Conservation (phyloP, 53 echinoderm and acorn worm species). For the Echinometra lucunter region DNA sequence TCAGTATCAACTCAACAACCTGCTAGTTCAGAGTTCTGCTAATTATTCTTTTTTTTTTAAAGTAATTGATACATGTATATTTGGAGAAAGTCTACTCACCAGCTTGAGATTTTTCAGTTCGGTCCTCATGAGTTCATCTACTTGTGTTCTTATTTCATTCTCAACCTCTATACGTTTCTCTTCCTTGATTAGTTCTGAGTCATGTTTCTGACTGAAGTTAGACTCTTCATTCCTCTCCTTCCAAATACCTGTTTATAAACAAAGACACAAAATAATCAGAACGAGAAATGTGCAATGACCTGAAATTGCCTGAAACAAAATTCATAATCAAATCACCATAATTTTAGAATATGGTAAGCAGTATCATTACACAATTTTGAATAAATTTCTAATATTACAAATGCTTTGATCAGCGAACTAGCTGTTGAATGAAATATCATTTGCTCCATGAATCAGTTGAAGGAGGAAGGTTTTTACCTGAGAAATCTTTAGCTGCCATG, state of each 20-base stretch:
- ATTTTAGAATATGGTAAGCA: background rate
- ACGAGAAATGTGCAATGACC: background rate
- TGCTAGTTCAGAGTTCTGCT: background rate
- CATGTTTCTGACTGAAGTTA: constrained; percentile 99
- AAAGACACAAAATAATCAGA: background rate
- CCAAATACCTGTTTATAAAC: constrained; percentile 82
- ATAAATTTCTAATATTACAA: background rate
- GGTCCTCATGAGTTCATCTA: constrained; percentile 97
- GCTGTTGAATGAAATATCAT: no score
- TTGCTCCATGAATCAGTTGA: background rate
- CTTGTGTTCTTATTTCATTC: constrained; percentile 90
- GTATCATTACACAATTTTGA: no score
- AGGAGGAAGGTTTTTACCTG: constrained; percentile 68
- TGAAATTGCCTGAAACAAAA: background rate
- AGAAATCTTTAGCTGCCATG: constrained; percentile 80
- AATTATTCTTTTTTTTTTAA: no score
- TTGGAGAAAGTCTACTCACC: constrained; percentile 72
- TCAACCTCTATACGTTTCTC: constrained; percentile 95
- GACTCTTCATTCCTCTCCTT: constrained; percentile 92
- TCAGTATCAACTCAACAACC: background rate
- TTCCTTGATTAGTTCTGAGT: constrained; percentile 95
- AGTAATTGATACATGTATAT: background rate
- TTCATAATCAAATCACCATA: no score
- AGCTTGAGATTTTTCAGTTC: constrained; percentile 99
- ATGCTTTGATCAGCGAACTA: background rate